Percentiles rank a stretch among this genome's conserved stretches.
Evolutionary conservation across 2,888 invertebrate genomes (phyloP).

Genomic region (Drosophila monieri): DNA sequence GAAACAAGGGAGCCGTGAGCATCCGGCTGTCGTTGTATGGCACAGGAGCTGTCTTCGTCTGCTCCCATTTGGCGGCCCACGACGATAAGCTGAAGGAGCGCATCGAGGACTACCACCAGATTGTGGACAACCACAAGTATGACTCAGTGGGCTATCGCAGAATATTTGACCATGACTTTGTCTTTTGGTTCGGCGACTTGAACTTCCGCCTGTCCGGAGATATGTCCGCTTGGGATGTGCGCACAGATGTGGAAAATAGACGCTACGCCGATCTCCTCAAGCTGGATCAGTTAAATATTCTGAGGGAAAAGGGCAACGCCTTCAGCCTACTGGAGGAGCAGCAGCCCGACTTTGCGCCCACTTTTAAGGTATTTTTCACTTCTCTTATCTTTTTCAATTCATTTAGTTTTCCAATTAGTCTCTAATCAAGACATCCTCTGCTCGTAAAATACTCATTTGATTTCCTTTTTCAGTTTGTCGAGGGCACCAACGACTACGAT

Average conservation of each 20-base stretch:
- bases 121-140: constrained; percentile 92
- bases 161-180: constrained; percentile 97
- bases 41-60: constrained; percentile 93
- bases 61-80: constrained; percentile 95
- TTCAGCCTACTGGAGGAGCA: constrained; percentile 92
- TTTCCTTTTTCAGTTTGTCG: constrained; percentile 85
- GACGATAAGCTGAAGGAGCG: constrained; percentile 92
- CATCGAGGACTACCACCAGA: constrained; percentile 93
- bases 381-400: not conserved
- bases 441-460: not conserved
- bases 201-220: constrained; percentile 92
- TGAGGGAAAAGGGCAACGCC: constrained; percentile 90
- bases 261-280: constrained; percentile 88
- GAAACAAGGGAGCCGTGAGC: constrained; percentile 94
- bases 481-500: constrained; percentile 91
- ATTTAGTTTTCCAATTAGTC: not conserved
- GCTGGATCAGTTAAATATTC: constrained; percentile 90
- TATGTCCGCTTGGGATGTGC: constrained; percentile 88
- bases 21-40: constrained; percentile 94
- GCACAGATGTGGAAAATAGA: constrained; percentile 87
- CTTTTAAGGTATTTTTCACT: constrained; percentile 87
- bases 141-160: constrained; percentile 89
- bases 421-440: not conserved
- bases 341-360: constrained; percentile 91
- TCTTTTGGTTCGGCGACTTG: constrained; percentile 96